A percentile compares a stretch with the other conserved stretches of the same genome.
Evolutionary conservation across 2,797 vertebrate species (phyloP).

Genomic region (Smutsia gigantea): DNA sequence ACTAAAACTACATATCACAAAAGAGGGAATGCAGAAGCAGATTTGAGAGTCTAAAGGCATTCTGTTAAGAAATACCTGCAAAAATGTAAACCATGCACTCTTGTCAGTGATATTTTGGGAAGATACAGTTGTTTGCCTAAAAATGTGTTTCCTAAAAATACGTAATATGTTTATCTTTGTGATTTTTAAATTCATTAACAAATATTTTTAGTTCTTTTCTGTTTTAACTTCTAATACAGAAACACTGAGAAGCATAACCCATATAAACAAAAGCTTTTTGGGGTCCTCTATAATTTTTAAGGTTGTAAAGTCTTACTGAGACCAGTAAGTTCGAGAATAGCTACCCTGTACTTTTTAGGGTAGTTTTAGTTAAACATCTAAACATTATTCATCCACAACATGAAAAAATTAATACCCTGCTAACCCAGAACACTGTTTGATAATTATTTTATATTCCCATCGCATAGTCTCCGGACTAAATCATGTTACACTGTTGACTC

Average conservation of each 20-base stretch:
- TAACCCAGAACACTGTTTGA: conserved; percentile 22
- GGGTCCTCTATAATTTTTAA: conserved; percentile 23
- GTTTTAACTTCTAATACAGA: conserved; percentile 51
- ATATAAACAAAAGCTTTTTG: neutral
- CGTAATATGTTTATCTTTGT: neutral
- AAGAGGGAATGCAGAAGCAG: neutral
- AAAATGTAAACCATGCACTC: neutral
- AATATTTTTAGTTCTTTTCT: neutral
- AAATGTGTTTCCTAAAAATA: conserved; percentile 24
- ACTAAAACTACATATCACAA: neutral
- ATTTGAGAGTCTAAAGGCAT: neutral
- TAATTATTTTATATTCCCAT: conserved; percentile 55
- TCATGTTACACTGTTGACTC: conserved; percentile 35
- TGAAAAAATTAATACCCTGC: neutral
- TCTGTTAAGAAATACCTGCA: neutral
- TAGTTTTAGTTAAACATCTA: conserved; percentile 43
- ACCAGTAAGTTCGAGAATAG: conserved; percentile 12
- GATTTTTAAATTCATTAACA: conserved; percentile 48
- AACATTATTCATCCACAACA: neutral
- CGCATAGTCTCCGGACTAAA: conserved; percentile 20
- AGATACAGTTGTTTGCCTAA: neutral
- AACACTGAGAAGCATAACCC: neutral
- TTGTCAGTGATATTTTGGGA: neutral
- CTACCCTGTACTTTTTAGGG: neutral
- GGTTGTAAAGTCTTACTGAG: neutral